Percentiles rank a stretch among this genome's conserved stretches.
Conservation (phyloP, 92 coral and sea anemone genomes). For the Blastomussa wellsi region DNA sequence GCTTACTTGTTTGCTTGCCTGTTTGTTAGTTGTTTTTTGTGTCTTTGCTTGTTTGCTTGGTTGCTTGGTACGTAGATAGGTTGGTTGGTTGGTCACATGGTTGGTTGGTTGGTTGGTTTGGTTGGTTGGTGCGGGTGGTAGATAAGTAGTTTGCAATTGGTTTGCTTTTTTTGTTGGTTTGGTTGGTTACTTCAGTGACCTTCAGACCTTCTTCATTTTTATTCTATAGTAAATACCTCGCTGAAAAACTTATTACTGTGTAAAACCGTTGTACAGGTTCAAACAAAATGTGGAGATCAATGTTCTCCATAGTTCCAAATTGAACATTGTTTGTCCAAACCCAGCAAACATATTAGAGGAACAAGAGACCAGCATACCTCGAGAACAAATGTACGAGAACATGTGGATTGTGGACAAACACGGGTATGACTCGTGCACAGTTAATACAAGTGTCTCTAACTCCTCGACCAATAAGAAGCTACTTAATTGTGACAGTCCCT, state of each 20-base stretch:
- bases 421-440: slow-evolving; percentile 69
- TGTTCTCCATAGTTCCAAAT: slow-evolving; percentile 37
- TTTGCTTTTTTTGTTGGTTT: neutral
- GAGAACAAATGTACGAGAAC: slow-evolving; percentile 69
- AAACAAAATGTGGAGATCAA: slow-evolving; percentile 16
- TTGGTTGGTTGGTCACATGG: neutral
- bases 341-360: slow-evolving; percentile 56
- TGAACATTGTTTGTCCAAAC: slow-evolving; percentile 72
- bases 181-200: neutral
- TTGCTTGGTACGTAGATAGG: neutral
- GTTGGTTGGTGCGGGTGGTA: neutral
- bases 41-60: neutral
- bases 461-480: slow-evolving; percentile 26
- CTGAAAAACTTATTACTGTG: neutral
- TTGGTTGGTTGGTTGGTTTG: neutral
- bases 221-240: neutral
- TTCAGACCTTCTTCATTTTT: too few species aligned
- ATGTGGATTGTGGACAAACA: slow-evolving; percentile 77
- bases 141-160: neutral
- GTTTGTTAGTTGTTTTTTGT: too few species aligned
- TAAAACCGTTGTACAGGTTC: slow-evolving; percentile 19
- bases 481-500: slow-evolving; percentile 52
- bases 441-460: slow-evolving; percentile 36
- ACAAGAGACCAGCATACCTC: slow-evolving; percentile 40
- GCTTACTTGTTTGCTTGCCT: too few species aligned